Evolutionary conservation across 2,113 vertebrate species (phyloP).

Genomic region (Atlantisia rogersi): DNA sequence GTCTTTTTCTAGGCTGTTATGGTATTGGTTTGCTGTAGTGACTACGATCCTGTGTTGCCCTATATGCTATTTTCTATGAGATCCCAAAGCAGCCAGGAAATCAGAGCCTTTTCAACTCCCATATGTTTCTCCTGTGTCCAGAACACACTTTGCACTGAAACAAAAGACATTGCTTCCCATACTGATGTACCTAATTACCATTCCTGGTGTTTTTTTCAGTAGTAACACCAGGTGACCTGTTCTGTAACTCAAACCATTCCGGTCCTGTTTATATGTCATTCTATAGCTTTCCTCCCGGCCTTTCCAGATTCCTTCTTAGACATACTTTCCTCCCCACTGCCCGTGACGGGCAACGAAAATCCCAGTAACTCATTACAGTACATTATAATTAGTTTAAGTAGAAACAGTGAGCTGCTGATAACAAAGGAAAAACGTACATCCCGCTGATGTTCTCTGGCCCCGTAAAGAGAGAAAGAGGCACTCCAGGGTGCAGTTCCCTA

Average conservation of each 20-base stretch:
- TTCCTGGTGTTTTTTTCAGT: not conserved
- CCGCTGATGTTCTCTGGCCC: not conserved
- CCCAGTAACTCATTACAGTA: not conserved
- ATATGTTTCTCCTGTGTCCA: not conserved
- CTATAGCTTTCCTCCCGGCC: not conserved
- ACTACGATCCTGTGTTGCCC: accelerated
- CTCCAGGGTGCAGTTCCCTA: not conserved
- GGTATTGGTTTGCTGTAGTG: not conserved
- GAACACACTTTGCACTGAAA: not conserved
- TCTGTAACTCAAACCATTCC: not conserved
- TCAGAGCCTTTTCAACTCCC: not conserved
- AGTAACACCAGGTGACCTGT: not conserved
- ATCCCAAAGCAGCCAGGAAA: not conserved
- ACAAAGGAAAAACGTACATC: not conserved
- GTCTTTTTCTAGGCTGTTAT: not conserved
- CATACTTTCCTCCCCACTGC: not conserved
- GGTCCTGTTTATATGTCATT: not conserved
- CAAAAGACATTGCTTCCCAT: not conserved
- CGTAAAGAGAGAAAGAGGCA: not conserved
- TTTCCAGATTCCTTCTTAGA: not conserved
- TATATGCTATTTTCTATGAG: not conserved
- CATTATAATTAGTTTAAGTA: not conserved
- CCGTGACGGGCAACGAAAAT: not conserved
- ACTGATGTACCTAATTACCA: not conserved
- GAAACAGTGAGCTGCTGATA: not conserved